phyloP scores from a whole-genome alignment of 2,797 vertebrate species.

The Alectoris magna region DNA sequence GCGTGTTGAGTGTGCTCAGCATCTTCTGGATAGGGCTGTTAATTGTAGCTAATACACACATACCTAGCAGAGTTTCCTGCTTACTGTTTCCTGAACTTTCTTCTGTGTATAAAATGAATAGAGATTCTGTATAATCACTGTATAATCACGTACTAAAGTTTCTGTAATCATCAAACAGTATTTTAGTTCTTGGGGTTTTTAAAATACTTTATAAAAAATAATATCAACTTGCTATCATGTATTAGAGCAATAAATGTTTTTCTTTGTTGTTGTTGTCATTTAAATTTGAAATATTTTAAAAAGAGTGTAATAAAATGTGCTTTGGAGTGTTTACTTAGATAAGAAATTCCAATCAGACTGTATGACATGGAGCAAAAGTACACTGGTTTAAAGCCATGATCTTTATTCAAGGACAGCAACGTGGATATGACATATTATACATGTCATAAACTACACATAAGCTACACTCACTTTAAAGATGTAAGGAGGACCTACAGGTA shows the following conservation, averaged over 20 bases:
- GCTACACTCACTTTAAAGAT: accelerated
- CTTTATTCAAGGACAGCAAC: not conserved
- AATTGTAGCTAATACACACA: conserved; percentile 25
- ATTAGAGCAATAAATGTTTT: conserved; percentile 76
- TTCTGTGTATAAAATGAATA: conserved; percentile 65
- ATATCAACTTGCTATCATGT: conserved; percentile 52
- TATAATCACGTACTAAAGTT: conserved; percentile 58
- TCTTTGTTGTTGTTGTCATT: conserved; percentile 53
- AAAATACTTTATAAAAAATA: conserved; percentile 58
- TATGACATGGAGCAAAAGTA: not conserved
- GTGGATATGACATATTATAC: not conserved
- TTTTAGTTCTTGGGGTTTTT: conserved; percentile 59
- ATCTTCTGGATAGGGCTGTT: conserved; percentile 48
- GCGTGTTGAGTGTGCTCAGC: conserved; percentile 5
- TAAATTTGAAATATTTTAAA: conserved; percentile 56
- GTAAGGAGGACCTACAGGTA: not conserved
- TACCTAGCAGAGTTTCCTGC: conserved; percentile 33
- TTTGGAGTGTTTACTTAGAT: conserved; percentile 35
- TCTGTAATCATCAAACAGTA: conserved; percentile 74
- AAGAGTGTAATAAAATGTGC: conserved; percentile 34
- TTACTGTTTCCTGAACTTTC: conserved; percentile 40
- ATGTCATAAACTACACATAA: not conserved
- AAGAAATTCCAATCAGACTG: not conserved
- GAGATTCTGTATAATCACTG: conserved; percentile 47
- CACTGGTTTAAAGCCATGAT: not conserved